Conservation (phyloP, 2,888 invertebrate species). For the Willowsia nigromaculata region DNA sequence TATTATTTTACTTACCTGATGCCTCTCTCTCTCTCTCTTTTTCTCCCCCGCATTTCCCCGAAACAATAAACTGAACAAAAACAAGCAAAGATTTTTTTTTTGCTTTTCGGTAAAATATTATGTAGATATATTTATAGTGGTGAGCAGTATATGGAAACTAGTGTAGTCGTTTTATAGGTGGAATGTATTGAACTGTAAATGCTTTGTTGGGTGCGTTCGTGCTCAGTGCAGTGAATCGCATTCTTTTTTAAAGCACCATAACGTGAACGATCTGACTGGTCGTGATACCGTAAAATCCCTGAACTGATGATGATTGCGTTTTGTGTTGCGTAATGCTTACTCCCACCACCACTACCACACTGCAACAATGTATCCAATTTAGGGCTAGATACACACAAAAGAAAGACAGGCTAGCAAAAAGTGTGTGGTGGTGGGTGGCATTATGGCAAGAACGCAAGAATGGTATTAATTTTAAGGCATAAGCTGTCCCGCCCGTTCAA, state of each 20-base stretch:
- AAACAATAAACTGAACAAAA: background rate
- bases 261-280: conserved; percentile 55
- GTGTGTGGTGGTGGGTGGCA: background rate
- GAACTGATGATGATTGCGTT: conserved; percentile 49
- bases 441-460: background rate
- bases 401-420: background rate
- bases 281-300: conserved; percentile 58
- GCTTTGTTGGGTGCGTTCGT: background rate
- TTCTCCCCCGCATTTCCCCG: background rate
- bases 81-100: background rate
- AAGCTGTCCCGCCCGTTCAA: background rate
- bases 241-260: conserved; percentile 8
- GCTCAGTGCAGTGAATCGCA: background rate
- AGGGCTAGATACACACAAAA: background rate
- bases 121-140: too few relatives aligned
- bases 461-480: conserved; percentile 21
- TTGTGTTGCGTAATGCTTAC: background rate
- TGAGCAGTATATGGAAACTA: too few relatives aligned
- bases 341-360: background rate
- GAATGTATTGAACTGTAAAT: conserved; percentile 45
- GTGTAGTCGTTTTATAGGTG: too few relatives aligned
- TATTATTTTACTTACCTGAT: conserved; percentile 29
- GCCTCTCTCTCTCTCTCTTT: background rate
- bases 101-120: background rate
- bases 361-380: conserved; percentile 4